These are phyloP conservation scores for Cryptoprocta ferox DNA, from an alignment of 2,797 vertebrate genomes.

Conservation along the genomic window DNA sequence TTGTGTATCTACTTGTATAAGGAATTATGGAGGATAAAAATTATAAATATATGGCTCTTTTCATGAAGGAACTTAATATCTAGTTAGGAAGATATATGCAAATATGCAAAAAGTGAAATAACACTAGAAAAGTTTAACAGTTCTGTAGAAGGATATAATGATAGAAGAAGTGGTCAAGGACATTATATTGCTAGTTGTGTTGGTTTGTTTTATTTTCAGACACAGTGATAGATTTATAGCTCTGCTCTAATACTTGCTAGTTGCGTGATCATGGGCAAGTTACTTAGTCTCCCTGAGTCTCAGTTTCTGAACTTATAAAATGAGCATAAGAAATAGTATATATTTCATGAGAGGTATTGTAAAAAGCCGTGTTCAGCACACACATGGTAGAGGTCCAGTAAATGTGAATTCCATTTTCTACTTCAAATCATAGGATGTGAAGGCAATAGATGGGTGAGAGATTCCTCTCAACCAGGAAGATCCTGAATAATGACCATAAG, in stretches of 20 bases:
- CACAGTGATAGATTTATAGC: background rate
- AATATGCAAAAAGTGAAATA: background rate
- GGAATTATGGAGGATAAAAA: background rate
- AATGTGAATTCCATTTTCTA: background rate
- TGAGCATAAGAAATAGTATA: background rate
- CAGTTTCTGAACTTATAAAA: slow-evolving; percentile 41
- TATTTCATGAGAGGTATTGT: background rate
- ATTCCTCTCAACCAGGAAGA: background rate
- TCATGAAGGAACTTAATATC: background rate
- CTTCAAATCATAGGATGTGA: background rate
- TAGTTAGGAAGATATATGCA: background rate
- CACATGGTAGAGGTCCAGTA: background rate
- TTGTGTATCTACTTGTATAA: background rate
- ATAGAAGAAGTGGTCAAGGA: background rate
- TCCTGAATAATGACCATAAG: background rate
- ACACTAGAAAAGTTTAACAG: background rate
- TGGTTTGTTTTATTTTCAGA: background rate
- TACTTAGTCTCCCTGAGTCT: background rate
- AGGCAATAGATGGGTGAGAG: background rate
- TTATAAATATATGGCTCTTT: background rate
- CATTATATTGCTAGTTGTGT: background rate
- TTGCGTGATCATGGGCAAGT: background rate
- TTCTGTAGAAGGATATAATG: background rate
- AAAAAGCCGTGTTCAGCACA: background rate
- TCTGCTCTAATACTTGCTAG: background rate